phyloP scores from a whole-genome alignment of 2,113 vertebrate species.

The Psephotus haematonotus region DNA sequence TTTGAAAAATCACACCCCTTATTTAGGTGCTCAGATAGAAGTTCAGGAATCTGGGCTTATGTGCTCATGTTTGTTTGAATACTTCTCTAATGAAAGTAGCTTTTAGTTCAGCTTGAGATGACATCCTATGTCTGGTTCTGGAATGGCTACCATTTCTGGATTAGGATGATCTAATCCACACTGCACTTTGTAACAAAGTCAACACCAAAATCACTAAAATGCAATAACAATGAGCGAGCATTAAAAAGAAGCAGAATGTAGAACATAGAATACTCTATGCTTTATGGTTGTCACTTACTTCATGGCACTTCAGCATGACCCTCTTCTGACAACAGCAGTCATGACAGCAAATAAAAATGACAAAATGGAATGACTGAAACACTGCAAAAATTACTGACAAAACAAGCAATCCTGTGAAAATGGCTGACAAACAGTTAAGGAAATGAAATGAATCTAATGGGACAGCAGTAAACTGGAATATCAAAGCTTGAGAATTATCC shows the following conservation, averaged over 20 bases:
- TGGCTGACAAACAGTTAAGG: not conserved
- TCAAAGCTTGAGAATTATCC: not conserved
- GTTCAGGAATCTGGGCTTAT: not conserved
- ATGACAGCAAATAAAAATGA: constrained; percentile 74
- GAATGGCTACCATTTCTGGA: constrained; percentile 57
- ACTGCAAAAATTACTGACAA: constrained; percentile 30
- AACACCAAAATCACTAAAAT: not conserved
- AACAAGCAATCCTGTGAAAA: constrained; percentile 27
- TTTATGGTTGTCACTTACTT: constrained; percentile 68
- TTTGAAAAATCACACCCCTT: not conserved
- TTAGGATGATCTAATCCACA: constrained; percentile 41
- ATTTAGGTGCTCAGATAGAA: not conserved
- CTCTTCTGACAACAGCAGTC: constrained; percentile 76
- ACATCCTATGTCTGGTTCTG: not conserved
- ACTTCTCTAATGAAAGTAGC: not conserved
- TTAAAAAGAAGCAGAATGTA: constrained; percentile 48
- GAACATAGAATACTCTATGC: not conserved
- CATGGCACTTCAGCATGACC: constrained; percentile 66
- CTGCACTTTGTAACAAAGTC: not conserved
- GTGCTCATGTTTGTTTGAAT: not conserved
- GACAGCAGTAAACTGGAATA: not conserved
- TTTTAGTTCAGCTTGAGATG: not conserved
- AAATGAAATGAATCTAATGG: not conserved
- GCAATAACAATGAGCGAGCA: not conserved
- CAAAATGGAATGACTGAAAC: constrained; percentile 72